phyloP scores from a whole-genome alignment of 2,888 invertebrate species.

The Nephrotoma guestfalica region DNA sequence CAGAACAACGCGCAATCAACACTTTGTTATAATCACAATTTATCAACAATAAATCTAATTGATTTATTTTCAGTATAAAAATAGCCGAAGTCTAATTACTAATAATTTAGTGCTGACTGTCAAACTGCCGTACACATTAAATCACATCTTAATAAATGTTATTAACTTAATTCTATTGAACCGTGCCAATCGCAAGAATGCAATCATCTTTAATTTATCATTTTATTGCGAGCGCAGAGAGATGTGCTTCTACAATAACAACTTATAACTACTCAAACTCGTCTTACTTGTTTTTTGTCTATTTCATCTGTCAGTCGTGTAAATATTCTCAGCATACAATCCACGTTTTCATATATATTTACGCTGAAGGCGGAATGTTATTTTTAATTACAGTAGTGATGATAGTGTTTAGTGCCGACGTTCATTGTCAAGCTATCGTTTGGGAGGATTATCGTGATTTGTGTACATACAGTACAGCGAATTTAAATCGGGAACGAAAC shows the following conservation, averaged over 20 bases:
- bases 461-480: neutral
- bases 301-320: neutral
- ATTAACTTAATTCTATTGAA: neutral
- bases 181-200: neutral
- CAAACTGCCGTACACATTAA: neutral
- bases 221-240: no score
- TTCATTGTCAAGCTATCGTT: neutral
- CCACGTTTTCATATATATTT: neutral
- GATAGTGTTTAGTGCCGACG: neutral
- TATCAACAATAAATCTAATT: neutral
- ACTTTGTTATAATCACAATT: neutral
- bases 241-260: neutral
- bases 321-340: neutral
- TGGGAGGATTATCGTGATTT: neutral
- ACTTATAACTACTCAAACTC: neutral
- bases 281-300: neutral
- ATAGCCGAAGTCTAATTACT: neutral
- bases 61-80: neutral
- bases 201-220: neutral
- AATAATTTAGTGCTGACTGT: neutral
- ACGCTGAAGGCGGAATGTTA: neutral
- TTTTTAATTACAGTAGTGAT: neutral
- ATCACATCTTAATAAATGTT: neutral
- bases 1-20: neutral
- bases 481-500: neutral